Evolutionary conservation across 2,888 invertebrate genomes (phyloP), one percentile per base, ranked within the genome.

Genomic region (Leptinotarsa peninsularis): DNA sequence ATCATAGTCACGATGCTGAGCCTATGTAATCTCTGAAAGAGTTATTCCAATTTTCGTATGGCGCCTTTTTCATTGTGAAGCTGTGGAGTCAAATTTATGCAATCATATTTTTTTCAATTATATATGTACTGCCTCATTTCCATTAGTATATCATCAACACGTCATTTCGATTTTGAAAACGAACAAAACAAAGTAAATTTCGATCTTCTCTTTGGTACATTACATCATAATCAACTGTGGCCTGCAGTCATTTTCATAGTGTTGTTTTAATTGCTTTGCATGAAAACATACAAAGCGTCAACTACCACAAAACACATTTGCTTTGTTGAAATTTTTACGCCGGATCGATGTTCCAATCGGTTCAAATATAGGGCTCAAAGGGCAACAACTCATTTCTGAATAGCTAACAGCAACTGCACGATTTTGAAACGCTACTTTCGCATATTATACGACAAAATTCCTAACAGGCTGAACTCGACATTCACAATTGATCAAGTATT

Each of bases 341-440:
- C 60, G 72, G 74, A 77, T 77, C 79, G 73, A 79, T 79, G 76
- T 76, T 76, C 76, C 77, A 79, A 67, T 74, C 74, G 71, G 67
- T 58, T 21, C 60, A 56, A 63, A 43, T 63, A n/a, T 43, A 63
- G 17, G 23, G 23, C 23, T 58, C 58, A 23, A 58, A 58, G 23
- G 58, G 58, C 23, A 21, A 4, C 58, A 21, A 58, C 58, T 54
- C 54, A 54, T 54, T 18, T 18, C 58, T 23, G 58, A 15, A 21
- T 23, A 23, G 58, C 58, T 58, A 23, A 58, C 58, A 58, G 58
- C 58, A 15, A 58, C 58, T 23, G 58, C 23, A 58, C 15, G 58
- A 58, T 58, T 58, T 27, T 58, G 13, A 15, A 58, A 58, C 23
- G 58, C 58, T 58, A 58, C 58, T 58, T 58, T 21, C 58, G 15